Evolutionary conservation across 2,113 vertebrate species (phyloP), one percentile per base, ranked within the genome.

Genomic region (Platysteira castanea): DNA sequence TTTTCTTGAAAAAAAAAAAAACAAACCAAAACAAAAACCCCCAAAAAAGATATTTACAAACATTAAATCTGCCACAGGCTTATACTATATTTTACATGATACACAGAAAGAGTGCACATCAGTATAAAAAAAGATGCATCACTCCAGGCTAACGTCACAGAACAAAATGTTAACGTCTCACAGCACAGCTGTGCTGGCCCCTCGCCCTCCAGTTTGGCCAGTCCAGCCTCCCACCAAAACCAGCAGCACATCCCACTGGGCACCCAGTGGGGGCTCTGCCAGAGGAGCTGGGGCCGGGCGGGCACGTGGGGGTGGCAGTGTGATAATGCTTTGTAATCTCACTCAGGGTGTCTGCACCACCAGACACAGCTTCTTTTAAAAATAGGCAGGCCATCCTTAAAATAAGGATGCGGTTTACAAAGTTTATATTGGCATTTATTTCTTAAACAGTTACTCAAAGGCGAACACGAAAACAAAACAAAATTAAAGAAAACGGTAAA

Each of bases 1-100:
- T 98, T 98, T 98, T 89, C 63, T 84, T 67, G 13, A 2, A 22
- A 49, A 87, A 60, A 67, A 47, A 47, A 50, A 47, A 26, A 7
- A n/a, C 3, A 19, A 30, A 70, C 26, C 31, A 26, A 28, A 15
- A 42, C 30, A 13, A 17, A 47, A 15, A n/a, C n/a, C n/a, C n/a
- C 95, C 94, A 71, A 35, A 44, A 28, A n/a, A 61, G 35, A 22
- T 99, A 99, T 99, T 98, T 99, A 99, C 98, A 99, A 95, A 97
- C 94, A 93, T 96, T 97, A 97, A 91, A 65, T 97, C 93, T 97
- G 98, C 98, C 98, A 98, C 97, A 98, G 97, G 98, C 98, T 97
- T 97, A 96, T 98, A 98, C 98, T 97, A 65, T 97, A 97, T 87
- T 97, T 95, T 96, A 97, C 96, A 97, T 64, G 93, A 95, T 96